These are phyloP conservation scores for Dendroctonus valens DNA, from an alignment of 1,140 invertebrate genomes.

Conservation along the genomic window DNA sequence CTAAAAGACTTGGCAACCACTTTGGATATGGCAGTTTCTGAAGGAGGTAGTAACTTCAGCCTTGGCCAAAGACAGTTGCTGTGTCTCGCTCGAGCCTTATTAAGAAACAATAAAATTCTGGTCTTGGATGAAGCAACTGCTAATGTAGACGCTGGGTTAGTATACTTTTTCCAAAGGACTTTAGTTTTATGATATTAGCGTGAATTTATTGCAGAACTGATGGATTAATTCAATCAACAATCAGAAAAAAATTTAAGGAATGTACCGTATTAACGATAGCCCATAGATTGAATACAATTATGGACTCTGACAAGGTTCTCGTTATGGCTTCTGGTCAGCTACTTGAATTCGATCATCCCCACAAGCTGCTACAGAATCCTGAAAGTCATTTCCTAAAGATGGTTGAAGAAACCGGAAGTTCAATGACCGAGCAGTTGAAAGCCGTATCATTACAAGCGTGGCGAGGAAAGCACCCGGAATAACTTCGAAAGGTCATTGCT, in stretches of 20 bases:
- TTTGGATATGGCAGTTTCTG: conserved; percentile 63
- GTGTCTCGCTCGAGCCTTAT: conserved; percentile 78
- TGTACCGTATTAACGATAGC: conserved; percentile 76
- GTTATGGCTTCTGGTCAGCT: conserved; percentile 48
- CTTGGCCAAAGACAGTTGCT: conserved; percentile 85
- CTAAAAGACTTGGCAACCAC: conserved; percentile 56
- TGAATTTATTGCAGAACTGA: conserved; percentile 50
- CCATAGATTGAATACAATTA: conserved; percentile 52
- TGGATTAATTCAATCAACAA: conserved; percentile 60
- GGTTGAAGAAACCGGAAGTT: conserved; percentile 61
- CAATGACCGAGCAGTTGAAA: conserved; percentile 36
- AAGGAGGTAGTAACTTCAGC: conserved; percentile 77
- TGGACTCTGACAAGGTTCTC: conserved; percentile 51
- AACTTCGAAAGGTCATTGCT: not conserved
- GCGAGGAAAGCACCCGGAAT: not conserved
- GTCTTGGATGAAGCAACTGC: conserved; percentile 64
- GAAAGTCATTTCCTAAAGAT: conserved; percentile 67
- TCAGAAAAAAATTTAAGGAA: conserved; percentile 56
- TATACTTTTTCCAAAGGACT: not conserved
- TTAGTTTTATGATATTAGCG: no score
- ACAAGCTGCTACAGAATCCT: conserved; percentile 42
- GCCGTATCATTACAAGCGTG: conserved; percentile 35
- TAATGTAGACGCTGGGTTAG: conserved; percentile 51
- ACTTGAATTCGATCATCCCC: conserved; percentile 49
- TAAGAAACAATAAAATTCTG: conserved; percentile 61